Percentiles rank a stretch among this genome's conserved stretches.
Conservation (phyloP, 2,888 invertebrate genomes). For the Andrena hattorfiana region DNA sequence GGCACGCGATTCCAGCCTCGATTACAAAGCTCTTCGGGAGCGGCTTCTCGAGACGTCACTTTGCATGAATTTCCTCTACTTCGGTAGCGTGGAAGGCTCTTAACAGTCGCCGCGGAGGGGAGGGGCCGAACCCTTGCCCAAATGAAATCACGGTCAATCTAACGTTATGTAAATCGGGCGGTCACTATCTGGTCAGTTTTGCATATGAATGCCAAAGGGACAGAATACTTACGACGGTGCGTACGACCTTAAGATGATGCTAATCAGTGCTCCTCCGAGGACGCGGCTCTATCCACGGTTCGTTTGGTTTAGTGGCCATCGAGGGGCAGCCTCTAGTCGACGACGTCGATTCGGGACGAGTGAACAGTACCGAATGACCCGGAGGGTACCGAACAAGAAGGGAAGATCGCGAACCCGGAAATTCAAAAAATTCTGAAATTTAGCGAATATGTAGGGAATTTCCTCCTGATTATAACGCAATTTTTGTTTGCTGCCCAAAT, state of each 20-base stretch:
- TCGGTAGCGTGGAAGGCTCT: conserved; percentile 42
- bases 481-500: too few species aligned
- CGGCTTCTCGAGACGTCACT: conserved; percentile 63
- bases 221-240: conserved; percentile 66
- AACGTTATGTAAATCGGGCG: conserved; percentile 83
- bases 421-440: too few species aligned
- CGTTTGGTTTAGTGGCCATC: conserved; percentile 80
- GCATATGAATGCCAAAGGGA: conserved; percentile 82
- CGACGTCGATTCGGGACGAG: conserved; percentile 21
- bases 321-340: conserved; percentile 59
- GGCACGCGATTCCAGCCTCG: conserved; percentile 44
- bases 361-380: conserved; percentile 9
- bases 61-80: conserved; percentile 69
- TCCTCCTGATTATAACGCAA: too few species aligned
- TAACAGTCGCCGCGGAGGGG: conserved; percentile 25
- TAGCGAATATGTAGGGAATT: too few species aligned
- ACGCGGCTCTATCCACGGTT: conserved; percentile 74
- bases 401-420: too few species aligned
- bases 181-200: conserved; percentile 83
- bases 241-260: conserved; percentile 81
- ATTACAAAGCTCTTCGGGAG: conserved; percentile 42
- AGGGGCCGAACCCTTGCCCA: conserved; percentile 54
- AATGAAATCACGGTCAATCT: conserved; percentile 84
- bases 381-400: too few species aligned
- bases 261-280: conserved; percentile 77